Evolutionary conservation across 2,888 invertebrate genomes (phyloP).

Genomic region (Melinopterus prodromus): DNA sequence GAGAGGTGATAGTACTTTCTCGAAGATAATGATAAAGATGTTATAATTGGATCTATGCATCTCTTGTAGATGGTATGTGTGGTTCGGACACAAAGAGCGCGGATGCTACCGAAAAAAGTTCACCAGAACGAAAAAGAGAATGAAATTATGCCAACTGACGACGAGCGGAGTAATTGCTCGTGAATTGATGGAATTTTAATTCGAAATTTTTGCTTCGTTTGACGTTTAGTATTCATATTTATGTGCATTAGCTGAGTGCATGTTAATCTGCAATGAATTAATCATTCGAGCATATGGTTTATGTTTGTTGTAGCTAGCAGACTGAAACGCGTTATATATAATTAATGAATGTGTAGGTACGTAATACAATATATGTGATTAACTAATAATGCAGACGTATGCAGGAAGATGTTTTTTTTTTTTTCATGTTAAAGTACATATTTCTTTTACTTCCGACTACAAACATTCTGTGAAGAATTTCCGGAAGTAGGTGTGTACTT

Average conservation of each 20-base stretch:
- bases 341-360: neutral
- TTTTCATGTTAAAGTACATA: neutral
- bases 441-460: neutral
- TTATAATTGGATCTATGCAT: constrained; percentile 6
- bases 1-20: constrained; percentile 29
- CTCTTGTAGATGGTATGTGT: neutral
- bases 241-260: neutral
- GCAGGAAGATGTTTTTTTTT: neutral
- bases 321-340: neutral
- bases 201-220: neutral
- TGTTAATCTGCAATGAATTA: neutral
- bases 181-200: neutral
- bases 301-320: neutral
- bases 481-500: no score
- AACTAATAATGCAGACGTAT: neutral
- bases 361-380: neutral
- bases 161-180: neutral
- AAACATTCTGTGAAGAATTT: no score
- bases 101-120: neutral
- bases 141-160: neutral
- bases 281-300: neutral
- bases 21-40: constrained; percentile 13
- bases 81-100: neutral
- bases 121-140: neutral
- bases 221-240: neutral